phyloP scores from a whole-genome alignment of 2,888 invertebrate species.

The Elmis aenea region DNA sequence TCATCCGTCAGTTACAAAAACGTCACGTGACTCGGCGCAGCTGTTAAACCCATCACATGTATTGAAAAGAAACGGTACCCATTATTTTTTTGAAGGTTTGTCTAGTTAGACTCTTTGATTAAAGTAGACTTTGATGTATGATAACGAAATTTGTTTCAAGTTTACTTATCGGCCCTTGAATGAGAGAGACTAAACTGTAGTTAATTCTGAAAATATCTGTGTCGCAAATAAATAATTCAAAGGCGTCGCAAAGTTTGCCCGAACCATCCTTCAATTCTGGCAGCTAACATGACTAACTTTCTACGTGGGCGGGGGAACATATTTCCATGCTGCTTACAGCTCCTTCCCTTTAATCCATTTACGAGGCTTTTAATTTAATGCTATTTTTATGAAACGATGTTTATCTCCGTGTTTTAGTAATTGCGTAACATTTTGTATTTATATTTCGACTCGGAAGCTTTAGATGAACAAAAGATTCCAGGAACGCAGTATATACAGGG shows the following conservation, averaged over 20 bases:
- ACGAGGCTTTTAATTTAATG: slow-evolving; percentile 33
- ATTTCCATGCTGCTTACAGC: slow-evolving; percentile 21
- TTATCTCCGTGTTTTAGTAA: slow-evolving; percentile 25
- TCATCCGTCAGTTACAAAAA: slow-evolving; percentile 23
- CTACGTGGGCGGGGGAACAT: slow-evolving; percentile 25
- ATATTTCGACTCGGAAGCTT: too few relatives aligned
- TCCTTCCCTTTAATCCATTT: slow-evolving; percentile 29
- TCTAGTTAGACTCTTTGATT: too few relatives aligned
- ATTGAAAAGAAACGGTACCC: too few relatives aligned
- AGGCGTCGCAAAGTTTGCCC: slow-evolving; percentile 13
- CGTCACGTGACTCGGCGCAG: slow-evolving; percentile 28
- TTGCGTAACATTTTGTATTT: slow-evolving; percentile 24
- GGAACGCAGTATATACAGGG: too few relatives aligned
- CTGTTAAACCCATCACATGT: slow-evolving; percentile 29
- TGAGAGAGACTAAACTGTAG: slow-evolving; percentile 18
- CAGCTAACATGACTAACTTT: slow-evolving; percentile 21
- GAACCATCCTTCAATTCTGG: slow-evolving; percentile 18
- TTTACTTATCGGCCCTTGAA: too few relatives aligned
- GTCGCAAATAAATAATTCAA: slow-evolving; percentile 19
- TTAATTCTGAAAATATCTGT: slow-evolving; percentile 19
- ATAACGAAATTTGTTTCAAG: too few relatives aligned
- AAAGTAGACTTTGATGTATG: too few relatives aligned
- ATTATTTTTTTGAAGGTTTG: too few relatives aligned
- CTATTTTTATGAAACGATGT: slow-evolving; percentile 31
- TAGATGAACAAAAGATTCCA: too few relatives aligned